Percentiles rank a stretch among this genome's conserved stretches.
phyloP scores from a whole-genome alignment of 2,797 vertebrate species.

The Oreochromis grahami region DNA sequence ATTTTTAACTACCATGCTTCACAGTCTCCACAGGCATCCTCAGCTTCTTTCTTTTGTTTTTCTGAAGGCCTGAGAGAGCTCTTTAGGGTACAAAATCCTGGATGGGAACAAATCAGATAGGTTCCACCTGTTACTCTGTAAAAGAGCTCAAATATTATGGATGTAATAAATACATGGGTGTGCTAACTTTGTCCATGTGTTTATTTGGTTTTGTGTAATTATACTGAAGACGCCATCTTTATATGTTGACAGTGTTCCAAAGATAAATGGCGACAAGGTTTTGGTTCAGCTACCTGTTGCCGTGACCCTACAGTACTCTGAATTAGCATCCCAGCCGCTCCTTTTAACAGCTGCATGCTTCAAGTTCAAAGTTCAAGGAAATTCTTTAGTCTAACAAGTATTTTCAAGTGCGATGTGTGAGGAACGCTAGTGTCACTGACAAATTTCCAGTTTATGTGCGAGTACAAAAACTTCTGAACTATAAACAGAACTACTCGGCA shows the following conservation, averaged over 20 bases:
- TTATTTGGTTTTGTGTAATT: neutral
- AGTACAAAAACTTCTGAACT: conserved; percentile 7
- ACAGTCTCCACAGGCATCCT: neutral
- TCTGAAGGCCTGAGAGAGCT: fast-evolving
- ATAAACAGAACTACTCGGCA: neutral
- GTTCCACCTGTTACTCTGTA: neutral
- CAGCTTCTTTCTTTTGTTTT: neutral
- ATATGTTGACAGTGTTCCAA: neutral
- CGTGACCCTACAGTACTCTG: neutral
- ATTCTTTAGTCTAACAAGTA: neutral
- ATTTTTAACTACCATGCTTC: neutral
- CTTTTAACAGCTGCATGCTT: neutral
- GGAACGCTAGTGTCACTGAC: neutral
- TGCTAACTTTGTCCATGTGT: neutral
- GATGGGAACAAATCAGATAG: neutral
- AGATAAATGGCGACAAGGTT: neutral
- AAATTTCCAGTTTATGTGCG: conserved; percentile 17
- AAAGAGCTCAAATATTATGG: neutral
- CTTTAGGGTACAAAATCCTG: neutral
- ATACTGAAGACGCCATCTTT: neutral
- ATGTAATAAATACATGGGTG: neutral
- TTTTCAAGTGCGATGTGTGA: neutral
- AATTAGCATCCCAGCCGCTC: neutral
- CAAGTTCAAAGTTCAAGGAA: neutral
- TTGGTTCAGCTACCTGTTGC: neutral